A percentile compares a stretch with the other conserved stretches of the same genome.
phyloP scores from a whole-genome alignment of 2,888 invertebrate genomes.

The Ophioninae sp. region DNA sequence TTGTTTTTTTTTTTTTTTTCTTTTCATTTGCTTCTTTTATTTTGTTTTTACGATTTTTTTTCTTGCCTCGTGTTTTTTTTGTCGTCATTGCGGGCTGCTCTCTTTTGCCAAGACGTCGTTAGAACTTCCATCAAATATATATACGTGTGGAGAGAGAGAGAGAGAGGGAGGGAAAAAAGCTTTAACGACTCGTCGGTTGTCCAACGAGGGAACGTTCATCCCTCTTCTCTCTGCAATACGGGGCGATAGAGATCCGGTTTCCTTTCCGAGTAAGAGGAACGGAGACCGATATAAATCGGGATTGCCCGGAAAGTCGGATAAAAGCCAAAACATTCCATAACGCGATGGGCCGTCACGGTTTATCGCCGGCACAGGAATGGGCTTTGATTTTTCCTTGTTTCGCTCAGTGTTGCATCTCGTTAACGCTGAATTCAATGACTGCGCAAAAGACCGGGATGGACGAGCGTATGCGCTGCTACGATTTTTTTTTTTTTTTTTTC shows the following conservation, averaged over 20 bases:
- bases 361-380: background rate
- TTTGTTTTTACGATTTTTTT: slow-evolving; percentile 12
- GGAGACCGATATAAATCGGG: slow-evolving; percentile 9
- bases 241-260: slow-evolving; percentile 33
- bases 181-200: slow-evolving; percentile 58
- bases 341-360: background rate
- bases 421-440: background rate
- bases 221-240: slow-evolving; percentile 21
- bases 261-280: slow-evolving; percentile 26
- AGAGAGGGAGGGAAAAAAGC: slow-evolving; percentile 28
- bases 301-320: slow-evolving; percentile 13
- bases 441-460: background rate
- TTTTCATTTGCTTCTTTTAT: background rate
- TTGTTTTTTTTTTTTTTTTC: background rate
- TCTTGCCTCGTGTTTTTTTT: slow-evolving; percentile 3
- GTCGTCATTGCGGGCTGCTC: slow-evolving; percentile 14
- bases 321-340: slow-evolving; percentile 21
- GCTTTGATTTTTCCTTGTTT: background rate
- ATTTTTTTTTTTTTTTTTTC: background rate
- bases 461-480: background rate
- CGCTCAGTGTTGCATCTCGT: background rate
- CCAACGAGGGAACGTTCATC: slow-evolving; percentile 42
- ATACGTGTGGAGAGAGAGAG: background rate
- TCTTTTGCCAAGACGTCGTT: slow-evolving; percentile 28
- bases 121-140: slow-evolving; percentile 50